These are phyloP conservation scores for Phasianus colchicus DNA, from an alignment of 2,113 vertebrate species.

Conservation along the genomic window DNA sequence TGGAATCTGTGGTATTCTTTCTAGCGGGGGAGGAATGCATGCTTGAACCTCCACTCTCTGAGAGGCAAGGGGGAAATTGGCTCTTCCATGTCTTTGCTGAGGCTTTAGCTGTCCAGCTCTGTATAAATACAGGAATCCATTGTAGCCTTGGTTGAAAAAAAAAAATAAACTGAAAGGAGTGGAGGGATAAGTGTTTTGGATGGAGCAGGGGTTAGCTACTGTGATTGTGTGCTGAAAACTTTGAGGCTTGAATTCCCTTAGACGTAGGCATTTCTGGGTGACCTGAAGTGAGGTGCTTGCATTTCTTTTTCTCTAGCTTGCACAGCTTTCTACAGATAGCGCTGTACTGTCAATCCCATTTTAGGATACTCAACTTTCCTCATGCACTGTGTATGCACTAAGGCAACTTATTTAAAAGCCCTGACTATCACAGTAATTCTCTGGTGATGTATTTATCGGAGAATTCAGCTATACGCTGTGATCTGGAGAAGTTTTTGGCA, in stretches of 20 bases:
- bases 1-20: background rate
- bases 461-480: background rate
- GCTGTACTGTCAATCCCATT: background rate
- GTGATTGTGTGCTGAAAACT: background rate
- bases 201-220: background rate
- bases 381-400: fast-evolving
- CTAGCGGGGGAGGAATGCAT: background rate
- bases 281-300: background rate
- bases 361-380: background rate
- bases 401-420: background rate
- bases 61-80: background rate
- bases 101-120: background rate
- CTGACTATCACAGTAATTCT: background rate
- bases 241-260: background rate
- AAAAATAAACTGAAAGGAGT: fast-evolving
- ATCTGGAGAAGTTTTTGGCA: background rate
- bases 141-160: background rate
- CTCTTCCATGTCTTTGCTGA: background rate
- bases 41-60: background rate
- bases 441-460: background rate
- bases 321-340: background rate
- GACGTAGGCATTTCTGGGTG: background rate
- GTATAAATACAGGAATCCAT: background rate
- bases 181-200: background rate
- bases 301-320: background rate